Base-by-base conservation (phyloP, 2,888 invertebrate genomes). In the Hydropsyche betteni region DNA sequence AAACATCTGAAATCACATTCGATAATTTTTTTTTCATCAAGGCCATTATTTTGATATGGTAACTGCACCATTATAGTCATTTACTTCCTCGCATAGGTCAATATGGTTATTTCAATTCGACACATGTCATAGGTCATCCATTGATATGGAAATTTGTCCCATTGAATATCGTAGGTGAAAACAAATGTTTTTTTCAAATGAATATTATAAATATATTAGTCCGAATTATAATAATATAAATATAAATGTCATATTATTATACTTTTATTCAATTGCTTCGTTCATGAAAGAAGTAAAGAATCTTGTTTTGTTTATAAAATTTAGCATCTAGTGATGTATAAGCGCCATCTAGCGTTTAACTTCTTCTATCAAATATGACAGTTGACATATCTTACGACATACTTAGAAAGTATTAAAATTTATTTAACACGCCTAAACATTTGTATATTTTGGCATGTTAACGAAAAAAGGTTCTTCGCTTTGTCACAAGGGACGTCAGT, bases 1-100 rank as follows among this genome's bases (percentile, higher is more conserved):
- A 87, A 84, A 69, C 90, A 89, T 83, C 95, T 95, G 83, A 0
- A 83, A 81, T n/a, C 1, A 0, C 24, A 24, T 24, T 24, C 24
- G 24, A 24, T 24, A 24, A 24, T 24, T 8, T 24, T 24, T 58
- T 58, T 58, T 14, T 8, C 4, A 24, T 58, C 58, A 58, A 58
- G 58, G 58, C 8, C 24, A 24, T 24, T 24, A 24, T 53, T 53
- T 16, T 16, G 16, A 12, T 53, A 5, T 44, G 6, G 44, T 44
- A 44, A 44, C 44, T 6, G 10, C 44, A 16, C 24, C 16, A 16
- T 24, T 24, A 58, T 58, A 24, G 14, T 58, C 58, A 58, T 44
- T 44, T 10, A 10, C 8, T 58, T 58, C 58, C 58, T 58, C 16
- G 53, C 14, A 8, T 16, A 8, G 58, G 24, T 58, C 8, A 44